Conservation (phyloP, 2,888 invertebrate species). For the Epistrophe grossulariae region DNA sequence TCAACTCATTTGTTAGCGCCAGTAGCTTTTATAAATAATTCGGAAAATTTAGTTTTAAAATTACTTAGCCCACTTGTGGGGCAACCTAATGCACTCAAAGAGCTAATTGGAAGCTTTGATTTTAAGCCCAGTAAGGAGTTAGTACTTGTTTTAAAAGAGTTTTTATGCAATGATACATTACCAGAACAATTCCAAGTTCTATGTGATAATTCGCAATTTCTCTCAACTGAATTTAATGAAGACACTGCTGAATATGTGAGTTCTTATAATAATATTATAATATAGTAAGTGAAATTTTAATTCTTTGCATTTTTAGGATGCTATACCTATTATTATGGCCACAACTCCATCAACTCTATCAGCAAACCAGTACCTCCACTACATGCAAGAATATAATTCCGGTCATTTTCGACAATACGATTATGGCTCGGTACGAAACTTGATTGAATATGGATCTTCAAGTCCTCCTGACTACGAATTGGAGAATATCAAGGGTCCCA, state of each 20-base stretch:
- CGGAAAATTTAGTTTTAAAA: not conserved
- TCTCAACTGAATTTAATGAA: not conserved
- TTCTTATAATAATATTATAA: not conserved
- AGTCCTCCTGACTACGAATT: slow-evolving; percentile 84
- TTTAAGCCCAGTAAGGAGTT: not conserved
- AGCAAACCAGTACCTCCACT: slow-evolving; percentile 78
- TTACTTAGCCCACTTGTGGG: not conserved
- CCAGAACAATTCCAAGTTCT: not conserved
- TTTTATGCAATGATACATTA: not conserved
- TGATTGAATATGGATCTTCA: slow-evolving; percentile 80
- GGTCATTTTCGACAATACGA: slow-evolving; percentile 78
- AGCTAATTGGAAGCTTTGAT: not conserved
- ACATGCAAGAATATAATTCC: slow-evolving; percentile 77
- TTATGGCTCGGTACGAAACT: slow-evolving; percentile 79
- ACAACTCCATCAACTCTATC: slow-evolving; percentile 74
- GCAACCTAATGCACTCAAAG: not conserved
- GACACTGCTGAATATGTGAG: not conserved
- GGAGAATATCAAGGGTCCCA: slow-evolving; percentile 82
- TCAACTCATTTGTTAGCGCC: not conserved
- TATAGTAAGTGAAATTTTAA: not conserved
- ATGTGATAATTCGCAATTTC: not conserved
- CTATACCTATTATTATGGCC: slow-evolving; percentile 10
- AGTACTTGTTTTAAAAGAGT: not conserved
- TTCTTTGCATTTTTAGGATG: not conserved
- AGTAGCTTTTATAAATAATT: not conserved